A percentile compares a stretch with the other conserved stretches of the same genome.
phyloP scores from a whole-genome alignment of 2,797 vertebrate species.

The Phoxinus dragarum region DNA sequence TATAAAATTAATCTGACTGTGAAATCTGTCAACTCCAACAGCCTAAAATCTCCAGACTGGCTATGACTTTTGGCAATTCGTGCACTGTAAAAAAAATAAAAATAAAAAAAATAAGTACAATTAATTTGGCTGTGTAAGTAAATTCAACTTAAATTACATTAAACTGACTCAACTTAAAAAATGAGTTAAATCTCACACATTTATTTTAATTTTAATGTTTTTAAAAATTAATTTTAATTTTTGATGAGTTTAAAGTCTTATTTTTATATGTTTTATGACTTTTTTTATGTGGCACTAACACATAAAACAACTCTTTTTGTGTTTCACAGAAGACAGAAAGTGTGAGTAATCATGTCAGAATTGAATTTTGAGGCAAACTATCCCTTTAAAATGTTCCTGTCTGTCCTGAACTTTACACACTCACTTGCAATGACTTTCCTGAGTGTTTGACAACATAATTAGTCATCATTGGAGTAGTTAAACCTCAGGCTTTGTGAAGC shows the following conservation, averaged over 20 bases:
- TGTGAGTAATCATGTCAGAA: background rate
- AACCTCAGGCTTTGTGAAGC: constrained; percentile 24
- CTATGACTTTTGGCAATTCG: background rate
- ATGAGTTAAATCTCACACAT: no score
- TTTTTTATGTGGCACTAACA: background rate
- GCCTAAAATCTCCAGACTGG: background rate
- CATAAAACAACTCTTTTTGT: background rate
- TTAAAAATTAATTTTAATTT: no score
- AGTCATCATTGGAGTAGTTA: constrained; percentile 28
- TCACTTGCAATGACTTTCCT: background rate
- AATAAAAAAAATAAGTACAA: no score
- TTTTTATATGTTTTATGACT: background rate
- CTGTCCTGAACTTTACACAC: background rate
- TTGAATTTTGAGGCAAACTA: background rate
- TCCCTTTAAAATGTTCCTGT: constrained; percentile 16
- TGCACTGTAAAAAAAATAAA: background rate
- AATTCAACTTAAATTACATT: no score
- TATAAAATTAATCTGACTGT: background rate
- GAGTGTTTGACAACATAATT: constrained; percentile 26
- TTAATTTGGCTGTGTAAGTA: no score
- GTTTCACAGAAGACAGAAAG: background rate
- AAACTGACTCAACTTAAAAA: no score
- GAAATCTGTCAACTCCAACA: background rate
- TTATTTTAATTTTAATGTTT: no score
- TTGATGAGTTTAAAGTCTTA: no score